Conservation (phyloP, 2,113 vertebrate species). For the Eira barbara region DNA sequence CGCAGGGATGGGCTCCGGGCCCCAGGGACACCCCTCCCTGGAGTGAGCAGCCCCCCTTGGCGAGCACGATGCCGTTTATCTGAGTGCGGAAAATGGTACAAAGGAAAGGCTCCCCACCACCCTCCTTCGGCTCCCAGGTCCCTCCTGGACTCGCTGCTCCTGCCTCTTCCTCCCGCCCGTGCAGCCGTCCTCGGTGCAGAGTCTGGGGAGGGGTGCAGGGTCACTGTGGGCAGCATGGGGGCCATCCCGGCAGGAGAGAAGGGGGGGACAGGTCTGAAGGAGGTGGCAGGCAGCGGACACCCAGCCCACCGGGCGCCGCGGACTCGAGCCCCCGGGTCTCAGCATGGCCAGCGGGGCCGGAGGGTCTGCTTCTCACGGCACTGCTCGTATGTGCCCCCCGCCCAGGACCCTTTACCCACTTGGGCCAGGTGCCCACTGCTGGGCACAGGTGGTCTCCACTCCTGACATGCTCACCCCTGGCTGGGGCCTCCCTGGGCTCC, state of each 20-base stretch:
- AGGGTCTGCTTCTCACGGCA: background rate
- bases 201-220: fast-evolving
- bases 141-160: background rate
- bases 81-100: fast-evolving
- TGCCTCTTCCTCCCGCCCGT: background rate
- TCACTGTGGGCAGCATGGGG: background rate
- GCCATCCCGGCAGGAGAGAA: background rate
- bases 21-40: background rate
- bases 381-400: background rate
- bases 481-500: background rate
- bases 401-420: fast-evolving
- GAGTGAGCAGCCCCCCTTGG: background rate
- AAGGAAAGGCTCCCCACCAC: fast-evolving
- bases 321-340: background rate
- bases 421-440: background rate
- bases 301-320: background rate
- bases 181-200: fast-evolving
- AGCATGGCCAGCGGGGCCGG: fast-evolving
- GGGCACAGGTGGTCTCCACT: too few relatives aligned
- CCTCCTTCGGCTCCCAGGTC: fast-evolving
- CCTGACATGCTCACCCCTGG: background rate
- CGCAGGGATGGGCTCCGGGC: background rate
- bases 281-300: fast-evolving
- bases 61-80: background rate
- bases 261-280: background rate